Evolutionary conservation across 1,140 invertebrate genomes (phyloP).

Genomic region (Paraescarpia echinospica): DNA sequence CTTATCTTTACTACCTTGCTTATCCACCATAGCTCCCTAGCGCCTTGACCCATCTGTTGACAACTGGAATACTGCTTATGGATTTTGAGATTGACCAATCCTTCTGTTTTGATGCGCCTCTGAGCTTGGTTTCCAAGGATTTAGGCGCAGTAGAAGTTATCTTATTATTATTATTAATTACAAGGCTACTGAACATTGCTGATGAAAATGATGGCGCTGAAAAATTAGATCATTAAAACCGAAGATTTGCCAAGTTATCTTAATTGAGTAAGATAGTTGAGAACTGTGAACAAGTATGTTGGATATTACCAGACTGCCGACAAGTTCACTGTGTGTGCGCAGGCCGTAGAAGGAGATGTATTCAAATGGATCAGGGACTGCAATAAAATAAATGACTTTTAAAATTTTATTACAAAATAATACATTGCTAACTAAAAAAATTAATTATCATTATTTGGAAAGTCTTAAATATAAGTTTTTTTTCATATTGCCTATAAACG

Average conservation of each 20-base stretch:
- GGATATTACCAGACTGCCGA: constrained; percentile 70
- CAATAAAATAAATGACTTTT: constrained; percentile 49
- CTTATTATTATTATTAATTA: no score
- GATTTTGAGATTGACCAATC: no score
- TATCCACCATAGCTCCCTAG: no score
- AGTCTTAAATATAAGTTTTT: background rate
- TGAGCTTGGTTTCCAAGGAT: no score
- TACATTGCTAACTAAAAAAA: background rate
- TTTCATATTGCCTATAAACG: background rate
- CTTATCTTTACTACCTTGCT: no score
- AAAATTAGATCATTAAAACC: background rate
- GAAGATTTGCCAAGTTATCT: constrained; percentile 28
- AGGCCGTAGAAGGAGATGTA: constrained; percentile 95
- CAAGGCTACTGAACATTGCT: background rate
- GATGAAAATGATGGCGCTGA: background rate
- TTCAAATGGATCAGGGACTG: constrained; percentile 76
- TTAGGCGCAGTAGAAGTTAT: no score
- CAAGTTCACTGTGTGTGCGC: constrained; percentile 80
- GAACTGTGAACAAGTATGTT: background rate
- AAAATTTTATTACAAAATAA: background rate
- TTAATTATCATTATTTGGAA: background rate
- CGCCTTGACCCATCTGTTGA: no score
- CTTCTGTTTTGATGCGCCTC: no score
- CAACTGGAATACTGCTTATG: no score
- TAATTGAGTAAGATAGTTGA: background rate